Evolutionary conservation across 2,797 vertebrate genomes (phyloP), one percentile per base, ranked within the genome.

Genomic region (Cirrhinus molitorella): DNA sequence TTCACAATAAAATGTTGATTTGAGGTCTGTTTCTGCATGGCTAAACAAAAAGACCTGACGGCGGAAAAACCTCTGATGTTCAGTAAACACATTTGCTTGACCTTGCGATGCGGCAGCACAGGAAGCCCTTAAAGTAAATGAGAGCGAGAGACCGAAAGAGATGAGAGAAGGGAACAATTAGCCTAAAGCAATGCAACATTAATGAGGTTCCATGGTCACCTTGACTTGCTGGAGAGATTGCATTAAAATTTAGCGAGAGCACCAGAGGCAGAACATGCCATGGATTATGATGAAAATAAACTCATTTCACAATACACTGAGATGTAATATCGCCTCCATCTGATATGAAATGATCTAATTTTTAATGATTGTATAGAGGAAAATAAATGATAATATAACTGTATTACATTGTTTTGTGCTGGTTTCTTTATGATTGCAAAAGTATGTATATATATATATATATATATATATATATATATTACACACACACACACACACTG

Each of bases 151-250:
- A 67, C 17, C 17, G 59, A 34, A 25, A 78, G 76, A 71, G 71
- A 74, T 63, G 49, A 63, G 80, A 61, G 17, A 61, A 66, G 17
- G 5, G 61, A 70, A 73, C 47, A 55, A 47, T 83, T 76, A 83
- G 71, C 72, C 71, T 55, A 53, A 28, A 77, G 81, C 40, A n/a
- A 83, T 77, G 81, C 73, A 70, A 70, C 81, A 47, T 83, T 77
- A 83, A 83, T 80, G 59, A 83, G 81, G 28, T 23, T 68, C 65
- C 28, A 49, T 79, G 67, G 75, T 83, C 80, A 86, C 75, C 80
- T 73, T 74, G 85, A 77, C 67, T 66, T 34, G 12, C 57, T 72
- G 14, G 34, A 55, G 47, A 76, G 72, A 68, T 57, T 59, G 34
- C 37, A 68, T 83, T 43, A 34, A 49, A 67, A 55, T 75, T 66